Evolutionary conservation across 2,797 vertebrate species (phyloP).

Genomic region (Picus viridis): DNA sequence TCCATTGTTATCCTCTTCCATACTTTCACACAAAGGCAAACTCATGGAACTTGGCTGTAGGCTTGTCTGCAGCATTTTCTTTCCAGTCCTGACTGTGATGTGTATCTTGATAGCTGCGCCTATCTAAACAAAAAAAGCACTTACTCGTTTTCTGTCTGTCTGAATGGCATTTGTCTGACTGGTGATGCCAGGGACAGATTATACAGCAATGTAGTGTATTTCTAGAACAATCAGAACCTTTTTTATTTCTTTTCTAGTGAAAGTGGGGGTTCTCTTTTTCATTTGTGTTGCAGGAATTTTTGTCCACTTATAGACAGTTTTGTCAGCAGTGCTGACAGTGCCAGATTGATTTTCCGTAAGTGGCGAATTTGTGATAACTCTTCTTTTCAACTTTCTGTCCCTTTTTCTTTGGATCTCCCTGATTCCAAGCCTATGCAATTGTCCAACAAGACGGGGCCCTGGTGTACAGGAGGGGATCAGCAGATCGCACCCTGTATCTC

Average conservation of each 20-base stretch:
- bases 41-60: not conserved
- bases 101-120: not conserved
- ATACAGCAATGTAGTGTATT: not conserved
- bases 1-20: not conserved
- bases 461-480: rapidly evolving
- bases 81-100: not conserved
- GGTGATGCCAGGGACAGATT: not conserved
- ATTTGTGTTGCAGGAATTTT: not conserved
- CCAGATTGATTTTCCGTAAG: not conserved
- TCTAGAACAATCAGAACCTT: not conserved
- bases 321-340: not conserved
- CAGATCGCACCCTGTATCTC: too few relatives aligned
- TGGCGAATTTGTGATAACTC: rapidly evolving
- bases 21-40: not conserved
- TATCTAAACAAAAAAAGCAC: not conserved
- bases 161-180: not conserved
- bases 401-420: not conserved
- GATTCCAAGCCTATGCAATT: not conserved
- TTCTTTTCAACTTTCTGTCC: not conserved
- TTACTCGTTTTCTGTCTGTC: not conserved
- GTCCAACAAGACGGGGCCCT: not conserved
- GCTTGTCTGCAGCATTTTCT: not conserved
- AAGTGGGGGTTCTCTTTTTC: not conserved
- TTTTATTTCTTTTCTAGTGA: not conserved
- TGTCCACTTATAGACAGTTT: not conserved